A percentile compares a stretch with the other conserved stretches of the same genome.
Evolutionary conservation across 2,113 vertebrate genomes (phyloP).

Genomic region (Percopsis transmontana): DNA sequence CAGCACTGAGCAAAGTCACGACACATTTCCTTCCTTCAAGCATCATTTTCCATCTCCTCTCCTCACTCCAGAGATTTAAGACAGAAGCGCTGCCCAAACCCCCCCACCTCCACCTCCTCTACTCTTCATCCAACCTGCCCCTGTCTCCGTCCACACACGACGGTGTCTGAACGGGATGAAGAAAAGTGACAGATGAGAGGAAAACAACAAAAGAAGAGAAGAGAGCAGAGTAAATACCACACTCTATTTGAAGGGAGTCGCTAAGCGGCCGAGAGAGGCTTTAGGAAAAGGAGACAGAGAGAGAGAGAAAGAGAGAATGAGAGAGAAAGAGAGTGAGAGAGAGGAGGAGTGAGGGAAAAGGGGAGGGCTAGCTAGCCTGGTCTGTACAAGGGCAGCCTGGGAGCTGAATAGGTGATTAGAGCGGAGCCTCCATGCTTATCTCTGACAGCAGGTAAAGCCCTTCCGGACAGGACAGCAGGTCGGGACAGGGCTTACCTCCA

Average conservation of each 20-base stretch:
- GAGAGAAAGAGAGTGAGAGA: not conserved
- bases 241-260: not conserved
- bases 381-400: not conserved
- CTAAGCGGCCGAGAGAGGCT: not conserved
- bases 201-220: not conserved
- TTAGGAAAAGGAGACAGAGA: not conserved
- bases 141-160: not conserved
- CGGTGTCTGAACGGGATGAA: not conserved
- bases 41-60: not conserved
- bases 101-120: not conserved
- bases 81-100: not conserved
- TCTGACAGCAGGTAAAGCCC: not conserved
- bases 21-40: constrained; percentile 1
- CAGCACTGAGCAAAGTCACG: not conserved
- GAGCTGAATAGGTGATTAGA: not conserved
- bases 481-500: constrained; percentile 30
- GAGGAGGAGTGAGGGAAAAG: not conserved
- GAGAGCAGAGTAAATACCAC: not conserved
- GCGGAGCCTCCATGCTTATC: not conserved
- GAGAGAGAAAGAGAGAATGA: not conserved
- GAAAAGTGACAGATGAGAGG: not conserved
- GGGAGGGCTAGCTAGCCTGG: not conserved
- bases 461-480: constrained; percentile 33
- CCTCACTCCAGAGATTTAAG: not conserved
- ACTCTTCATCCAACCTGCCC: not conserved